phyloP scores from a whole-genome alignment of 2,113 vertebrate genomes.

The Arothron firmamentum region DNA sequence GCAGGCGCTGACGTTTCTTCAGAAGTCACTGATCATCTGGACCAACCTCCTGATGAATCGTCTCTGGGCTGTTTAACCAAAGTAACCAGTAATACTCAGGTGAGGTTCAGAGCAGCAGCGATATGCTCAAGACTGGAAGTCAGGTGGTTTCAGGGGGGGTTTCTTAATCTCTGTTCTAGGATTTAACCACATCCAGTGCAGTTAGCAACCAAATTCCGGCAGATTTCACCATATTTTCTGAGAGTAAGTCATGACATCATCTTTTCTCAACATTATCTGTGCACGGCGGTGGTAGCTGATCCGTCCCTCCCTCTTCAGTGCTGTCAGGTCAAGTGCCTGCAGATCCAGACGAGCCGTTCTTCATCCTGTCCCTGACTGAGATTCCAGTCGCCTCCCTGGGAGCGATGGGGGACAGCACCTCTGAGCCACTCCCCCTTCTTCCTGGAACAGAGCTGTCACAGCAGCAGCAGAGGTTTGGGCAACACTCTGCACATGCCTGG shows the following conservation, averaged over 20 bases:
- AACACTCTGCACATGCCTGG: no score
- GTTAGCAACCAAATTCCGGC: constrained; percentile 5
- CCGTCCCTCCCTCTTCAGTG: constrained; percentile 20
- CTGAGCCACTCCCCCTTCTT: constrained; percentile 14
- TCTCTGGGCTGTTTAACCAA: not conserved
- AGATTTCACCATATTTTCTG: constrained; percentile 17
- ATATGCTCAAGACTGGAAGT: not conserved
- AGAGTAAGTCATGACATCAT: constrained; percentile 38
- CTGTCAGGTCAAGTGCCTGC: constrained; percentile 30
- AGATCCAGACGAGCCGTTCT: constrained; percentile 65
- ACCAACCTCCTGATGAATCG: not conserved
- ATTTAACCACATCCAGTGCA: not conserved
- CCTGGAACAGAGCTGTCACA: constrained; percentile 13
- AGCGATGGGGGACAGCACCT: not conserved
- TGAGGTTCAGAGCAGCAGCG: constrained; percentile 6
- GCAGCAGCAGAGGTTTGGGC: constrained; percentile 16
- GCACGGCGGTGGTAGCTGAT: not conserved
- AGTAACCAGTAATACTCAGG: constrained; percentile 2
- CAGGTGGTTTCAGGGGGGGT: no score
- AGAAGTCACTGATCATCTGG: not conserved
- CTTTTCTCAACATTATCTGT: not conserved
- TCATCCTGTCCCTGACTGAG: constrained; percentile 72
- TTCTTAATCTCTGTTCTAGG: no score
- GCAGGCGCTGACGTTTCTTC: not conserved
- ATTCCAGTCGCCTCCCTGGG: constrained; percentile 49